phyloP scores from a whole-genome alignment of 2,113 vertebrate species.

The Chrysemys picta region DNA sequence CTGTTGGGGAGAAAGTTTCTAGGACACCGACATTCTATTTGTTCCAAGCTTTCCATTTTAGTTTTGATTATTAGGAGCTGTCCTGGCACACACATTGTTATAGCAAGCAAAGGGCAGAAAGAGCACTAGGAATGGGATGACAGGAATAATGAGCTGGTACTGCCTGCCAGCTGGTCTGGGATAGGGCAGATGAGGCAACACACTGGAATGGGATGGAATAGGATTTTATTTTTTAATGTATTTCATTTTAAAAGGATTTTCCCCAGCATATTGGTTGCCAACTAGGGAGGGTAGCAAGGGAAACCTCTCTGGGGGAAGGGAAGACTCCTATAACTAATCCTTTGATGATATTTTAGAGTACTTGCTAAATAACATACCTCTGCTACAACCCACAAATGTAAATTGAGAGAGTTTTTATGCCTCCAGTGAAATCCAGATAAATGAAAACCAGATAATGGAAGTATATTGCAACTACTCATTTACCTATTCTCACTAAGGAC shows the following conservation, averaged over 20 bases:
- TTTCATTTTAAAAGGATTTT: background rate
- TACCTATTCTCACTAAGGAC: background rate
- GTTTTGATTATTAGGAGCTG: background rate
- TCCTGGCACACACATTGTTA: background rate
- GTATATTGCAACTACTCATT: background rate
- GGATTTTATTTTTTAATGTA: background rate
- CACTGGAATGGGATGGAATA: background rate
- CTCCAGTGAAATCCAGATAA: background rate
- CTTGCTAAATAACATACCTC: background rate
- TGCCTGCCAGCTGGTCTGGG: background rate
- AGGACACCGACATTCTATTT: background rate
- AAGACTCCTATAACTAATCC: background rate
- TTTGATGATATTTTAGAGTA: background rate
- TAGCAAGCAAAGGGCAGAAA: background rate
- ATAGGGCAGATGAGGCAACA: background rate
- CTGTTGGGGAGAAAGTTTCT: background rate
- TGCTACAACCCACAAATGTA: background rate
- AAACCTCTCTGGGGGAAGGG: background rate
- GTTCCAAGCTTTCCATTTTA: background rate
- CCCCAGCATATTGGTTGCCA: background rate
- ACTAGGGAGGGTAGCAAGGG: rapidly evolving
- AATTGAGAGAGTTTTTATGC: background rate
- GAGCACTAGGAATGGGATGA: background rate
- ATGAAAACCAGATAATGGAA: background rate
- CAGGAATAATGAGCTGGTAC: background rate